A percentile compares a stretch with the other conserved stretches of the same genome.
These are phyloP conservation scores for Hetaerina americana DNA, from an alignment of 1,140 invertebrate genomes.

Conservation along the genomic window DNA sequence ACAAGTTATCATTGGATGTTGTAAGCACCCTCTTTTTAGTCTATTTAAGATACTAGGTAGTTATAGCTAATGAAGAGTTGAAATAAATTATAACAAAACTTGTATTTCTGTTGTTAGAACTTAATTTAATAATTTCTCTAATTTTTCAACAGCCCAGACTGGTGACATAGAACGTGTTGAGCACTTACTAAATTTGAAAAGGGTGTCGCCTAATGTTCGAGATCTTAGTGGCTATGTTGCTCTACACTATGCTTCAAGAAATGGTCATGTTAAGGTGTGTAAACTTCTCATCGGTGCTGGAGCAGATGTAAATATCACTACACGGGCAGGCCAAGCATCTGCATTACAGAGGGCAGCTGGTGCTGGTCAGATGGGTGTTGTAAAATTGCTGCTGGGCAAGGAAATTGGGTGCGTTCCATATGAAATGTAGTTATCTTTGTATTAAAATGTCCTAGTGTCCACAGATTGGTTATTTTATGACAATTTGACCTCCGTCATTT, in stretches of 20 bases:
- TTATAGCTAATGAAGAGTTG: no score
- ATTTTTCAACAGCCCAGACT: background rate
- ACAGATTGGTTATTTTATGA: no score
- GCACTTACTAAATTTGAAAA: background rate
- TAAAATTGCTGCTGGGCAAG: conserved; percentile 43
- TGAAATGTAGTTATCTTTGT: no score
- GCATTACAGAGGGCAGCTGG: conserved; percentile 68
- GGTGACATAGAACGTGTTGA: background rate
- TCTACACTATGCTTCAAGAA: conserved; percentile 74
- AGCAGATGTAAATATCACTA: conserved; percentile 57
- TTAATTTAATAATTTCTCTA: background rate
- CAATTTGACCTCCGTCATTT: no score
- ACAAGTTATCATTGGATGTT: no score
- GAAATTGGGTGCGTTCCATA: background rate
- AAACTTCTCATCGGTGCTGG: conserved; percentile 49
- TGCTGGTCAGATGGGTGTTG: conserved; percentile 43
- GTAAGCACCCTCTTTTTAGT: no score
- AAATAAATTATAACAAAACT: background rate
- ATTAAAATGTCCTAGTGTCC: no score
- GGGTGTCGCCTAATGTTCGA: background rate
- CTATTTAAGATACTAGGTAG: no score
- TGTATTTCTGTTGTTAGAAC: background rate
- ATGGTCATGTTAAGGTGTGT: conserved; percentile 57
- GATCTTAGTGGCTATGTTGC: conserved; percentile 63
- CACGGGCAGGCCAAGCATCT: conserved; percentile 55